These are phyloP conservation scores for Apotomis capreana DNA, from an alignment of 2,888 invertebrate species.

Conservation along the genomic window DNA sequence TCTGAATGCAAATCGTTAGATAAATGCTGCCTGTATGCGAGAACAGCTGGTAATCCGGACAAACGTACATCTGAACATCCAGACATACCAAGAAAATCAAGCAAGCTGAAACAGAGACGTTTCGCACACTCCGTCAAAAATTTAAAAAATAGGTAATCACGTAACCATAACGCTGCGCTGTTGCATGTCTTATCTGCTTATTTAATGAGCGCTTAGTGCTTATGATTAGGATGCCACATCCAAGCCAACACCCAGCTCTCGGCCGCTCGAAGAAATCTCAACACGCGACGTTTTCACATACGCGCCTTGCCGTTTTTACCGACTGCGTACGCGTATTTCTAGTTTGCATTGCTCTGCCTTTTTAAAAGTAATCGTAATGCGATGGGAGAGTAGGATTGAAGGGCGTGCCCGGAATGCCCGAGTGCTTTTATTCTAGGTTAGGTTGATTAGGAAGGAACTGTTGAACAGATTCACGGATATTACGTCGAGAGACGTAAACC, in stretches of 20 bases:
- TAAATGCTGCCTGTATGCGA: no score
- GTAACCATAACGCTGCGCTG: no score
- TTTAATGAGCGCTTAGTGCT: not conserved
- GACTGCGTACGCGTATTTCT: constrained; percentile 37
- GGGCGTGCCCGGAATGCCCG: constrained; percentile 18
- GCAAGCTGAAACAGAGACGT: no score
- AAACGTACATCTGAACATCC: no score
- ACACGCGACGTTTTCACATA: constrained; percentile 77
- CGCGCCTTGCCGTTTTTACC: constrained; percentile 51
- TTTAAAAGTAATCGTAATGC: constrained; percentile 37
- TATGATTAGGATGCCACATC: constrained; percentile 44
- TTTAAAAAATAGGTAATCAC: no score
- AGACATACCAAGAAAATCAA: no score
- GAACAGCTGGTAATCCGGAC: no score
- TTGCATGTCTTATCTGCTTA: not conserved
- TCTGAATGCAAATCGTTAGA: no score
- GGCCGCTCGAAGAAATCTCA: constrained; percentile 78
- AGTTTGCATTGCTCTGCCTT: constrained; percentile 31
- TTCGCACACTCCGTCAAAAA: no score
- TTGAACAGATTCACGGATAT: no score
- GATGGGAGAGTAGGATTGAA: constrained; percentile 33
- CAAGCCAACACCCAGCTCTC: constrained; percentile 54
- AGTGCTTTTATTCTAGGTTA: not conserved
- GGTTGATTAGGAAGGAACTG: no score
- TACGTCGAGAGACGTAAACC: no score